Evolutionary conservation across 2,113 vertebrate species (phyloP).

Genomic region (Epinephelus cyanopodus): DNA sequence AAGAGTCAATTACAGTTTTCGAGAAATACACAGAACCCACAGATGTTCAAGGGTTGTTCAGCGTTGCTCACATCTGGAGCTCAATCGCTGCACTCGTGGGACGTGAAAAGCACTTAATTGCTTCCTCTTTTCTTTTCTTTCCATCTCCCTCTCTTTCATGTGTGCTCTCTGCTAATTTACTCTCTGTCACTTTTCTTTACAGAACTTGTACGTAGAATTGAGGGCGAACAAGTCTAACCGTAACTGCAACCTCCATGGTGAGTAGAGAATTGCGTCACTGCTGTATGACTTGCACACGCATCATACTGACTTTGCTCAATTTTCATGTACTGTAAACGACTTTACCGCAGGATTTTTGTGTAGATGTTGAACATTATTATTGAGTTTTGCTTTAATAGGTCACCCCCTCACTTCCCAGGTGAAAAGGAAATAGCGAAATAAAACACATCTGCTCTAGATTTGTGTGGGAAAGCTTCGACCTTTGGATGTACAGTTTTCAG

Average conservation of each 20-base stretch:
- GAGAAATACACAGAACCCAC: background rate
- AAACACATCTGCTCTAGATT: conserved; percentile 36
- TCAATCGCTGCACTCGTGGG: background rate
- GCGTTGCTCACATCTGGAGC: conserved; percentile 32
- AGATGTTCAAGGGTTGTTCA: background rate
- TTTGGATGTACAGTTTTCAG: background rate
- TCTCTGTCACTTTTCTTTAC: conserved; percentile 8
- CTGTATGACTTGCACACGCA: background rate
- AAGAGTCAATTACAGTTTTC: too few species aligned
- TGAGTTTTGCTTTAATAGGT: background rate
- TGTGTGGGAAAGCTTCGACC: conserved; percentile 8
- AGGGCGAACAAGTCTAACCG: conserved; percentile 38
- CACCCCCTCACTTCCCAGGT: background rate
- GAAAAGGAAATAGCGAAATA: conserved; percentile 6
- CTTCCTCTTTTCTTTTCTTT: conserved; percentile 1
- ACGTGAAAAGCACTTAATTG: conserved; percentile 47
- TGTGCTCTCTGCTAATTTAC: conserved; percentile 14
- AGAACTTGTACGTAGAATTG: conserved; percentile 64
- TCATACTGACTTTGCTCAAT: background rate
- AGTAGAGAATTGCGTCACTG: conserved; percentile 21
- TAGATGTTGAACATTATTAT: background rate
- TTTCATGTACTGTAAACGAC: background rate
- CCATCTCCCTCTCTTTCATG: background rate
- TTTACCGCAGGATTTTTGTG: background rate
- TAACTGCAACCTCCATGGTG: conserved; percentile 65